Evolutionary conservation across 2,113 vertebrate genomes (phyloP).

Genomic region (Siphamia tubifer): DNA sequence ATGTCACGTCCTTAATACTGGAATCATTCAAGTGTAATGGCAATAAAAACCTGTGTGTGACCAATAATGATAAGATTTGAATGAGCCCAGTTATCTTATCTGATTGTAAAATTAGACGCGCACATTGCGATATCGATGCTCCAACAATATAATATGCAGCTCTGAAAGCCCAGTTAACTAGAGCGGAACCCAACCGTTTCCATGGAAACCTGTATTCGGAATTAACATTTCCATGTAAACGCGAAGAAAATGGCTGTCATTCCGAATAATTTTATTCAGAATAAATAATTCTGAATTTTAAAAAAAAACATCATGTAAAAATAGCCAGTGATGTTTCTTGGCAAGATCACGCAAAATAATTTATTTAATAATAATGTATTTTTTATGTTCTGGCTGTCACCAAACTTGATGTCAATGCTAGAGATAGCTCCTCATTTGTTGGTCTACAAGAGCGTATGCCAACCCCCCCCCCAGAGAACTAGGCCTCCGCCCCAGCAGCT

Average conservation of each 20-base stretch:
- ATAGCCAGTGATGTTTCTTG: background rate
- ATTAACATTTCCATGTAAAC: no score
- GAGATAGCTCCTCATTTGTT: slow-evolving; percentile 37
- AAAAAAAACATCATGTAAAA: no score
- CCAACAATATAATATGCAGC: no score
- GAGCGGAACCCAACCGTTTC: no score
- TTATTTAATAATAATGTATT: no score
- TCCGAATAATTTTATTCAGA: no score
- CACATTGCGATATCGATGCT: no score
- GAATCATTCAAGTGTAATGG: background rate
- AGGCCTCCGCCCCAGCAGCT: slow-evolving; percentile 59
- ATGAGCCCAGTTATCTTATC: slow-evolving; percentile 6
- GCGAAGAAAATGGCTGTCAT: no score
- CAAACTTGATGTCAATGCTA: slow-evolving; percentile 31
- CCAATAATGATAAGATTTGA: background rate
- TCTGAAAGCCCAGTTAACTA: no score
- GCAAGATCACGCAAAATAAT: background rate
- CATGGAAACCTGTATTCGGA: no score
- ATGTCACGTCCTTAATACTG: no score
- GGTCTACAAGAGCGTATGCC: slow-evolving; percentile 5
- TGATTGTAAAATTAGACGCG: background rate
- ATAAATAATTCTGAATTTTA: no score
- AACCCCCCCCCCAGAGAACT: slow-evolving; percentile 51
- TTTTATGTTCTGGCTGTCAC: background rate
- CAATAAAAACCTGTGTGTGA: slow-evolving; percentile 2